Conservation (phyloP, 2,888 invertebrate species). For the Apamea anceps region DNA sequence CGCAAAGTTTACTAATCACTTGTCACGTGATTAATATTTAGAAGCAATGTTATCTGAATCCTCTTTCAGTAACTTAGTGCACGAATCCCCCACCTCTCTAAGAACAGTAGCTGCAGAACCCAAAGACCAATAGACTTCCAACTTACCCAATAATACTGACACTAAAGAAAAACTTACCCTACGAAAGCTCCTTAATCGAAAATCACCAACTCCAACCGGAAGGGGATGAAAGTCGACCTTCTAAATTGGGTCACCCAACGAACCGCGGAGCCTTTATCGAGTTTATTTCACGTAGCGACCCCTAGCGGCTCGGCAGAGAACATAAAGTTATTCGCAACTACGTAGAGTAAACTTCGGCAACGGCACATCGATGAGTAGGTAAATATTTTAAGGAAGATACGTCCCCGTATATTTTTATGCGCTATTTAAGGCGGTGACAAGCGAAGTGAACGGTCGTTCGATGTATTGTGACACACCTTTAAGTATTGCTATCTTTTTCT, state of each 20-base stretch:
- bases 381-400: slow-evolving; percentile 63
- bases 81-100: neutral
- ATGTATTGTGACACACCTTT: slow-evolving; percentile 54
- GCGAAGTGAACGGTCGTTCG: slow-evolving; percentile 29
- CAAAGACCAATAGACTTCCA: slow-evolving; percentile 23
- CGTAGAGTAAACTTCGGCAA: slow-evolving; percentile 41
- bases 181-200: slow-evolving; percentile 69
- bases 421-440: slow-evolving; percentile 56
- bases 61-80: neutral
- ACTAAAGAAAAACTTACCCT: slow-evolving; percentile 53
- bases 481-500: slow-evolving; percentile 30
- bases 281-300: slow-evolving; percentile 60
- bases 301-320: slow-evolving; percentile 44
- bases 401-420: slow-evolving; percentile 59
- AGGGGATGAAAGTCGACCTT: slow-evolving; percentile 65
- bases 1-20: neutral
- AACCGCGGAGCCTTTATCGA: slow-evolving; percentile 65
- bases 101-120: neutral
- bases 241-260: slow-evolving; percentile 75
- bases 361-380: slow-evolving; percentile 47
- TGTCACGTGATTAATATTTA: neutral
- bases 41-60: neutral
- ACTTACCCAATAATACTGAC: slow-evolving; percentile 44
- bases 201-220: slow-evolving; percentile 64
- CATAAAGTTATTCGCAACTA: slow-evolving; percentile 63